Evolutionary conservation across 2,888 invertebrate genomes (phyloP), one percentile per base, ranked within the genome.

Genomic region (Sturmia bella): DNA sequence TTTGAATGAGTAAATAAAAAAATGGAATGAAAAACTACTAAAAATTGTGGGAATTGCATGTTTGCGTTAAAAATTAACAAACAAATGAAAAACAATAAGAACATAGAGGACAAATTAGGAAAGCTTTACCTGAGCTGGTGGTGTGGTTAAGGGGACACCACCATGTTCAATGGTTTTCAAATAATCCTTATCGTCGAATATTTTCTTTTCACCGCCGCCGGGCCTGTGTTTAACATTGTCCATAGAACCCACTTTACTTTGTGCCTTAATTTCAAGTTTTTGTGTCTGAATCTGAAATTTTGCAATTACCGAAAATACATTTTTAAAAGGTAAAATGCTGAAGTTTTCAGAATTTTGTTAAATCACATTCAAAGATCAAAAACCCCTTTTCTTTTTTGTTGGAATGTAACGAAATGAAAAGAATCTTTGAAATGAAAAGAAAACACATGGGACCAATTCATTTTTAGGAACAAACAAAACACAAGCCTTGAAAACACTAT

Each of bases 151-250:
- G 88, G 92, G 91, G 86, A 92, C 91, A 86, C 92, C 91, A 86
- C 92, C 91, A 88, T 92, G 92, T 80, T 92, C 93, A 89, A 93
- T 93, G 92, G 97, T 96, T 92, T 95, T 96, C 91, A 97, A 93
- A 92, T 97, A 97, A 84, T 96, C 96, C 92, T 96, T 96, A 92
- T 97, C 97, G 90, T 97, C 96, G 91, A 97, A 97, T 89, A 97
- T 97, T 93, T 97, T 98, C 92, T 96, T 95, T 86, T 97, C 96
- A 59, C 98, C 98, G 83, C 98, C 98, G 86, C 97, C 96, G 76
- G 98, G 97, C 92, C 94, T 96, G 92, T 98, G 95, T 91, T 91
- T 91, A 86, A 97, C 94, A 92, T 97, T 97, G 91, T 97, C 96
- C 93, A 97, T 89, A 74, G 97, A 97, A 86, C 97, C 97, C 86